Evolutionary conservation across 2,888 invertebrate genomes (phyloP).

Genomic region (Reticulitermes lucifugus): DNA sequence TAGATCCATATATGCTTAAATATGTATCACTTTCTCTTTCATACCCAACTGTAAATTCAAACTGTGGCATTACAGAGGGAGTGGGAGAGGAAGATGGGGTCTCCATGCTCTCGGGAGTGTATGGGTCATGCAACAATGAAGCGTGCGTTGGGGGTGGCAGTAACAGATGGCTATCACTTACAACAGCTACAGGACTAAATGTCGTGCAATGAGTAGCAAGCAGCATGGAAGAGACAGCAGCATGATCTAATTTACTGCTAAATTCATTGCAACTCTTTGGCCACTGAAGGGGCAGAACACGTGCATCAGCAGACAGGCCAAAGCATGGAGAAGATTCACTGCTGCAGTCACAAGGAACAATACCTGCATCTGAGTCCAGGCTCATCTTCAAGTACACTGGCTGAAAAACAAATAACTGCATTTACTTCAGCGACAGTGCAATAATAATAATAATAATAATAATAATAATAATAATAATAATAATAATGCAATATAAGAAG

Average conservation of each 20-base stretch:
- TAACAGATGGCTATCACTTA: slow-evolving; percentile 23
- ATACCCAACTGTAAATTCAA: slow-evolving; percentile 27
- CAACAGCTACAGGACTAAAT: slow-evolving; percentile 19
- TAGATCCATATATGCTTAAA: background rate
- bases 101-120: slow-evolving; percentile 86
- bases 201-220: slow-evolving; percentile 34
- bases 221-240: slow-evolving; percentile 37
- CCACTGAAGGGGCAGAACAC: slow-evolving; percentile 34
- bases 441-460: background rate
- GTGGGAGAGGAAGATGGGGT: slow-evolving; percentile 74
- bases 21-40: background rate
- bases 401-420: slow-evolving; percentile 68
- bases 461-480: too few species aligned
- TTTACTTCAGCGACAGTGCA: background rate
- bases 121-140: slow-evolving; percentile 74
- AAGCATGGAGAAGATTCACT: slow-evolving; percentile 13
- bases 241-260: slow-evolving; percentile 15
- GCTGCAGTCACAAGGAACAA: slow-evolving; percentile 66
- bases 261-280: background rate
- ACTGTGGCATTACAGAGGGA: slow-evolving; percentile 55
- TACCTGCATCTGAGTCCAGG: slow-evolving; percentile 83
- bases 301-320: slow-evolving; percentile 36
- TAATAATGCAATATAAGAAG: too few species aligned
- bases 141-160: slow-evolving; percentile 58
- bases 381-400: slow-evolving; percentile 82